A percentile compares a stretch with the other conserved stretches of the same genome.
phyloP scores from a whole-genome alignment of 1,140 invertebrate species.

The Zaprionus ghesquierei region DNA sequence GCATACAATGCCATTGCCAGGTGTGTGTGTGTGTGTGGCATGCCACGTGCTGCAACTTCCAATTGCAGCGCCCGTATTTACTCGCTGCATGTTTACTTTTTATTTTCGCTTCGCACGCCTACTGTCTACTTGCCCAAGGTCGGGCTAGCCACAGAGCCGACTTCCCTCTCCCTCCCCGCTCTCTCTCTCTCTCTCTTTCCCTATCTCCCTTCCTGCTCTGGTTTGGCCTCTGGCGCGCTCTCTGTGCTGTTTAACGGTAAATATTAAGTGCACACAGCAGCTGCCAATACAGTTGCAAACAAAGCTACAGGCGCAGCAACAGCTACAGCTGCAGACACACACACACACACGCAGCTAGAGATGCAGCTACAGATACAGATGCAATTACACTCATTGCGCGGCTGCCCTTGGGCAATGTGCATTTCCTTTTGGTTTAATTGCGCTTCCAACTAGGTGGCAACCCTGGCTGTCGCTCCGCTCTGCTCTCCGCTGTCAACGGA shows the following conservation, averaged over 20 bases:
- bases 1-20: background rate
- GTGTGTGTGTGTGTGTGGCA: too few relatives aligned
- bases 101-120: background rate
- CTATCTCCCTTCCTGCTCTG: background rate
- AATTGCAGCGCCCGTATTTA: background rate
- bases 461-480: conserved; percentile 15
- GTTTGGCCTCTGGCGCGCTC: background rate
- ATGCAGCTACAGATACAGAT: conserved; percentile 29
- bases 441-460: conserved; percentile 60
- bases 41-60: background rate
- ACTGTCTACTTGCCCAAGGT: background rate
- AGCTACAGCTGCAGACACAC: conserved; percentile 20
- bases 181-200: background rate
- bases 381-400: conserved; percentile 50
- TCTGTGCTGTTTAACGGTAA: conserved; percentile 50
- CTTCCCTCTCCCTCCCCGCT: background rate
- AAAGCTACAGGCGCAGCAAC: background rate
- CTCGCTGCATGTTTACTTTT: background rate
- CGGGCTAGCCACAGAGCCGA: background rate
- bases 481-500: conserved; percentile 8
- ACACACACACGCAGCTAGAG: background rate
- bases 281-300: conserved; percentile 16
- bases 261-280: conserved; percentile 45
- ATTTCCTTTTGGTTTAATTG: conserved; percentile 70
- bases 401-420: conserved; percentile 39